These are phyloP conservation scores for Montipora foliosa DNA, from an alignment of 64 coral and sea anemone species.

Conservation along the genomic window DNA sequence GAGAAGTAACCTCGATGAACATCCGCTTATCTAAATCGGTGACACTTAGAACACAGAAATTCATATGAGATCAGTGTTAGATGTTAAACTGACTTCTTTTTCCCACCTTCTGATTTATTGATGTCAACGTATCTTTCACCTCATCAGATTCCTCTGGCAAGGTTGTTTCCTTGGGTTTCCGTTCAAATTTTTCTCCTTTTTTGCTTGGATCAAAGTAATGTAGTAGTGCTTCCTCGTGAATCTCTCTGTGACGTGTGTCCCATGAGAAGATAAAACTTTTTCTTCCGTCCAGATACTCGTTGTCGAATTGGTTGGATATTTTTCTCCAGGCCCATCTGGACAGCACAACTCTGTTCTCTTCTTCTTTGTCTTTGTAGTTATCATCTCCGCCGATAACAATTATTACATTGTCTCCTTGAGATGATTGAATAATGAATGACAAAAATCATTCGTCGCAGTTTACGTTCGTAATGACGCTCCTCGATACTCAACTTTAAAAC, in stretches of 20 bases:
- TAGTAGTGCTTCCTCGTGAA: slow-evolving; percentile 78
- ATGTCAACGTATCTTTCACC: too few relatives aligned
- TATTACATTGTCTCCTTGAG: slow-evolving; percentile 22
- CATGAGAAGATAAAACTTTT: slow-evolving; percentile 80
- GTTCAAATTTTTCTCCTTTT: slow-evolving; percentile 36
- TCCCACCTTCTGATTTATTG: too few relatives aligned
- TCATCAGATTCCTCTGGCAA: too few relatives aligned
- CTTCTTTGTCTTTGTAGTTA: slow-evolving; percentile 47
- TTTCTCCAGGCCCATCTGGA: slow-evolving; percentile 51
- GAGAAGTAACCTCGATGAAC: too few relatives aligned
- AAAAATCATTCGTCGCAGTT: too few relatives aligned
- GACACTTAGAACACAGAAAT: too few relatives aligned
- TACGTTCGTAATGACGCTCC: too few relatives aligned
- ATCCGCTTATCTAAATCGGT: too few relatives aligned
- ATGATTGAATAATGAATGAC: not conserved
- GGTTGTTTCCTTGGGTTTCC: not conserved
- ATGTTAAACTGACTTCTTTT: too few relatives aligned
- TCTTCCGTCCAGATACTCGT: slow-evolving; percentile 50
- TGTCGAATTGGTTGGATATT: slow-evolving; percentile 42
- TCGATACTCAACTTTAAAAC: too few relatives aligned
- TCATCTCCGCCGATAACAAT: slow-evolving; percentile 83
- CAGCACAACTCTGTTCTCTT: slow-evolving; percentile 35
- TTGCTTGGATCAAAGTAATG: slow-evolving; percentile 59
- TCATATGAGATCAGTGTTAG: too few relatives aligned
- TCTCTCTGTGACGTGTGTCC: slow-evolving; percentile 57